Evolutionary conservation across 1,140 invertebrate species (phyloP), one percentile per base, ranked within the genome.

Genomic region (Hycleus cichorii): DNA sequence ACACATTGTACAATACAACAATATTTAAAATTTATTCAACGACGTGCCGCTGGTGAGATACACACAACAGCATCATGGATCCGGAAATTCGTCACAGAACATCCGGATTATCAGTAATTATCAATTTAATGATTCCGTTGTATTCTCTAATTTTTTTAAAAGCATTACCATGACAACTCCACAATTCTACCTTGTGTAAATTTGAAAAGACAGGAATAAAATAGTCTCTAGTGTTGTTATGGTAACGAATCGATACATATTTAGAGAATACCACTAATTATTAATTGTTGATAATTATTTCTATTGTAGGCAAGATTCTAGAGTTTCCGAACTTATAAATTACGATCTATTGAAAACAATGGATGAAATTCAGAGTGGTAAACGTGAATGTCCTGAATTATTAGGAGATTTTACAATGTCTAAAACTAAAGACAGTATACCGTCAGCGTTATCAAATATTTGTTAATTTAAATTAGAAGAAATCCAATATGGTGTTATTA

Each of bases 1-100:
- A 96, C 93, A 25, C 90, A 95, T 70, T 98, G 95, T 76, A 96
- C 94, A 3, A 91, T 99, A 64, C 88, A 93, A 74, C 91, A 97
- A 76, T 99, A 99, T 78, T 81, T 99, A 48, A 92, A 90, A 70
- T 83, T 99, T 43, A 98, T 99, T 71, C 86, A 93, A 71, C 81
- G 85, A 61, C 80, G 95, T 66, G 95, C 95, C 6, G 87, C 89
- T 62, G 93, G 94, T 61, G 86, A 90, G 69, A 79, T 91, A 10
- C 76, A 84, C 63, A 97, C 94, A 42, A 92, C 91, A 62, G 93
- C 93, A 40, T 78, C 86, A 26, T 99, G 94, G 93, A 88, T 98
- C 62, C 79, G 97, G 24, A 81, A 91, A 57, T 96, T 97, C 80
- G 89, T 99, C 50, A 80, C 81, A 26, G 80, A 78, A 2, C 97